A percentile compares a stretch with the other conserved stretches of the same genome.
These are phyloP conservation scores for Enteromius treurensis DNA, from an alignment of 2,797 vertebrate genomes.

Conservation along the genomic window DNA sequence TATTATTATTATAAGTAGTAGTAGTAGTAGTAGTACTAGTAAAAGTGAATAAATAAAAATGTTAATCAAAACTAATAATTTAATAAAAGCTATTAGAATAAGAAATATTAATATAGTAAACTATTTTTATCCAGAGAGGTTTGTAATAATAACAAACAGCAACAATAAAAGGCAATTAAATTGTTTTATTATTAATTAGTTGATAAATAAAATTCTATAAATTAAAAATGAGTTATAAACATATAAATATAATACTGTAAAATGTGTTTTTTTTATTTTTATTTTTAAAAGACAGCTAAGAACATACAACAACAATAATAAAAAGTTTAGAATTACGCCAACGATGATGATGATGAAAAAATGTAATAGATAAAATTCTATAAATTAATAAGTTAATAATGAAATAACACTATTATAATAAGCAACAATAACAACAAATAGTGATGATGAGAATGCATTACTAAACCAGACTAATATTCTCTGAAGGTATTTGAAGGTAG, in stretches of 20 bases:
- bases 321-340: too few species aligned
- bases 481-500: not conserved
- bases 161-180: not conserved
- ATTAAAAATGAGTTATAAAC: too few species aligned
- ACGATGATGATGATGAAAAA: too few species aligned
- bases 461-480: not conserved
- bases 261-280: not conserved
- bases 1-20: not conserved
- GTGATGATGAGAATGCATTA: too few species aligned
- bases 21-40: too few species aligned
- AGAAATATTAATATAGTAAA: not conserved
- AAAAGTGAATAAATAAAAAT: not conserved
- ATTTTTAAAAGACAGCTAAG: not conserved
- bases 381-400: not conserved
- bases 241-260: not conserved
- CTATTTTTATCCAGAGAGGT: not conserved
- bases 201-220: not conserved
- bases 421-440: not conserved
- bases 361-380: not conserved
- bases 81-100: not conserved
- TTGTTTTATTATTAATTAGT: not conserved
- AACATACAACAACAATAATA: not conserved
- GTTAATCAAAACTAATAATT: not conserved
- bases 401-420: not conserved
- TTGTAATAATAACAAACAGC: too few species aligned